These are phyloP conservation scores for Hydroisotoma schaefferi DNA, from an alignment of 2,888 invertebrate genomes.

Conservation along the genomic window DNA sequence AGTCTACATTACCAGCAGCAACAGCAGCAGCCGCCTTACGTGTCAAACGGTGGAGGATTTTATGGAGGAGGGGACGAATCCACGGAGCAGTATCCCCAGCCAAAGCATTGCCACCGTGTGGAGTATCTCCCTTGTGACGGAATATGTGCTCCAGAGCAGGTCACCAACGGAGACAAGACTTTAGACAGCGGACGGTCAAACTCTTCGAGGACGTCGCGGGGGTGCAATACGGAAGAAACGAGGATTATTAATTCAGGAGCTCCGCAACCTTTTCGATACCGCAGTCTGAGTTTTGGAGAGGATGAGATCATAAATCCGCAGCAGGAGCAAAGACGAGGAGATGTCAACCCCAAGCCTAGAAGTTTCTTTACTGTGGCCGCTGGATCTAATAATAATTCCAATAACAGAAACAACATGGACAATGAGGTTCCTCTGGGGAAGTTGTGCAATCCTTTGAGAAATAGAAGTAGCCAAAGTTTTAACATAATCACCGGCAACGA, in stretches of 20 bases:
- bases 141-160: conserved; percentile 45
- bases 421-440: not conserved
- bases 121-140: conserved; percentile 48
- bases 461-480: conserved; percentile 1
- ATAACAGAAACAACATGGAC: too few species aligned
- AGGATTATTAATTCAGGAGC: conserved; percentile 28
- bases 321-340: not conserved
- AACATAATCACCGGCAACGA: conserved; percentile 5
- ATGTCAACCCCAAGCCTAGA: not conserved
- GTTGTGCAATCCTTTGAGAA: not conserved
- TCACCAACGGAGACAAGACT: conserved; percentile 26
- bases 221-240: conserved; percentile 47
- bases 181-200: conserved; percentile 38
- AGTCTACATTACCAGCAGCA: not conserved
- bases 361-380: not conserved
- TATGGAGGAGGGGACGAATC: not conserved
- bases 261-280: conserved; percentile 19
- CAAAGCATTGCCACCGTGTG: conserved; percentile 40
- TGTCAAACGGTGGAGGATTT: not conserved
- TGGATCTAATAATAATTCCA: too few species aligned
- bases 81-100: conserved; percentile 17
- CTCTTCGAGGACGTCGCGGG: conserved; percentile 45
- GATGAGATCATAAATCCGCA: not conserved
- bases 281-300: conserved; percentile 14
- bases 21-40: not conserved